A percentile compares a stretch with the other conserved stretches of the same genome.
Evolutionary conservation across 2,113 vertebrate genomes (phyloP).

Genomic region (Tupaia chinensis): DNA sequence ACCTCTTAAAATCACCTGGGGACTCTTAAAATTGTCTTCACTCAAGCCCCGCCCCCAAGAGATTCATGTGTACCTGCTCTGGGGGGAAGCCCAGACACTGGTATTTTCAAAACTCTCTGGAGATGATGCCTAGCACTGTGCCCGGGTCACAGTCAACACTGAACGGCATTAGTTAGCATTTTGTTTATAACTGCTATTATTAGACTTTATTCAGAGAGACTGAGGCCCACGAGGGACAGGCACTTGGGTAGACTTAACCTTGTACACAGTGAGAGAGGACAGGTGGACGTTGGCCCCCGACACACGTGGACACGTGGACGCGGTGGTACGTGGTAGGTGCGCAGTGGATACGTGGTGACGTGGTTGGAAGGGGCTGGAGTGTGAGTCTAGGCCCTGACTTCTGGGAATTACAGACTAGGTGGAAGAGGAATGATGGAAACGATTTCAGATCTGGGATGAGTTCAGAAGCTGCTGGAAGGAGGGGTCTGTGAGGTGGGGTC

Average conservation of each 20-base stretch:
- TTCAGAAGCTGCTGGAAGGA: neutral
- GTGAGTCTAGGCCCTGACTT: neutral
- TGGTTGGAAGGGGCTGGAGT: neutral
- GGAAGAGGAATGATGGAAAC: fast-evolving
- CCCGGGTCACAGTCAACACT: neutral
- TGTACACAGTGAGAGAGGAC: neutral
- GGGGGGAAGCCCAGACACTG: neutral
- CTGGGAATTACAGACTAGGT: neutral
- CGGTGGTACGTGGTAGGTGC: neutral
- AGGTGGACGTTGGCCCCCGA: neutral
- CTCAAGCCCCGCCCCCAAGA: neutral
- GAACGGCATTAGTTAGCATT: neutral
- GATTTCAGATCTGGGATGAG: neutral
- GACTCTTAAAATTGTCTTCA: neutral
- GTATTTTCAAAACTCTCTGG: neutral
- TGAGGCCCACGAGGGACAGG: neutral
- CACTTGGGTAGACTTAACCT: neutral
- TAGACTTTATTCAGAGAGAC: neutral
- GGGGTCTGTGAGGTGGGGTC: neutral
- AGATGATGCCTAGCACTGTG: neutral
- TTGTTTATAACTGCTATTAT: neutral
- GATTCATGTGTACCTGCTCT: neutral
- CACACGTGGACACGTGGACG: neutral
- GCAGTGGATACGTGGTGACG: too few relatives aligned
- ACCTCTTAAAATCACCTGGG: too few relatives aligned